Evolutionary conservation across 2,113 vertebrate species (phyloP).

Genomic region (Grallaria varia): DNA sequence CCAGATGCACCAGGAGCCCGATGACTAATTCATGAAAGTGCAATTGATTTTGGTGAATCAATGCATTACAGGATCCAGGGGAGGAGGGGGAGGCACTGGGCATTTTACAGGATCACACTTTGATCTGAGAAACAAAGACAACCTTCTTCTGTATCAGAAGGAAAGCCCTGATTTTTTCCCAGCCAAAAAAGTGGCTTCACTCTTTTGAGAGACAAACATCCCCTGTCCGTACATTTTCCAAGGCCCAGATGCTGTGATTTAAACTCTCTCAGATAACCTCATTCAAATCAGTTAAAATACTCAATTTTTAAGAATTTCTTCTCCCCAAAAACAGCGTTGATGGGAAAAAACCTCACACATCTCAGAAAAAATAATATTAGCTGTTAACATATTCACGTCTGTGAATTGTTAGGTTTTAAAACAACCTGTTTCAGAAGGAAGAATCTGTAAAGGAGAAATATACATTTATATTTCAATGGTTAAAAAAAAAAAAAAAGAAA

Average conservation of each 20-base stretch:
- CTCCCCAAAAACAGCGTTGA: background rate
- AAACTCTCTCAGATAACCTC: background rate
- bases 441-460: background rate
- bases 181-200: background rate
- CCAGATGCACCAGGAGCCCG: conserved; percentile 44
- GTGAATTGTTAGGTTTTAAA: background rate
- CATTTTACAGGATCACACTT: conserved; percentile 52
- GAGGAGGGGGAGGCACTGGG: conserved; percentile 12
- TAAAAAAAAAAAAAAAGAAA: background rate
- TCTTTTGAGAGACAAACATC: background rate
- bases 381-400: background rate
- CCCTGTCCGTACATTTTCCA: background rate
- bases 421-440: background rate
- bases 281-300: background rate
- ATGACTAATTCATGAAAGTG: conserved; percentile 67
- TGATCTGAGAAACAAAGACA: conserved; percentile 59
- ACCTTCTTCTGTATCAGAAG: conserved; percentile 32
- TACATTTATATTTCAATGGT: background rate
- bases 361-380: background rate
- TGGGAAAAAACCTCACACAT: background rate
- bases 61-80: conserved; percentile 26
- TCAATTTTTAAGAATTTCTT: background rate
- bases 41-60: conserved; percentile 67
- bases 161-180: background rate
- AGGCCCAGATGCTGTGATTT: background rate